These are phyloP conservation scores for Monodelphis domestica DNA, from an alignment of 2,797 vertebrate species.

Conservation along the genomic window DNA sequence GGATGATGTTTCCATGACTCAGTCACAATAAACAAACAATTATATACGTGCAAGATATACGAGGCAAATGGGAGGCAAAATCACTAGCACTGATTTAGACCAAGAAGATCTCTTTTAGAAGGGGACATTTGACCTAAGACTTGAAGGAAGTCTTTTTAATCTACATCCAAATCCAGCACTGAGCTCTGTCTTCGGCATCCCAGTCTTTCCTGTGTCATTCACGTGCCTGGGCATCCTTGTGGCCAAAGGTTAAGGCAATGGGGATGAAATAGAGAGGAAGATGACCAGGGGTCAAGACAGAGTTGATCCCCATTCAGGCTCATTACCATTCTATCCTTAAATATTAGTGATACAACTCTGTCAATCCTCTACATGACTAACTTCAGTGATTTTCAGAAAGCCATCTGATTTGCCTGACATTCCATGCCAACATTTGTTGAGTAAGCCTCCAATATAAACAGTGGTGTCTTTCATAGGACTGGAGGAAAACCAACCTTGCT, in stretches of 20 bases:
- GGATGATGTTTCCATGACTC: not conserved
- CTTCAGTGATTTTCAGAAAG: not conserved
- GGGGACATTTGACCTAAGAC: not conserved
- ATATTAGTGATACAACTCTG: not conserved
- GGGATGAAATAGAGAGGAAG: not conserved
- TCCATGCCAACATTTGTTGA: slow-evolving; percentile 15
- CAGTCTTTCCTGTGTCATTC: no score
- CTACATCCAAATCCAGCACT: not conserved
- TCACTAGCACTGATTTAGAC: not conserved
- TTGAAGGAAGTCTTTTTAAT: not conserved
- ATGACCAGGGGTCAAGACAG: not conserved
- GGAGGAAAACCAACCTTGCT: not conserved
- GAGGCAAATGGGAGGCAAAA: not conserved
- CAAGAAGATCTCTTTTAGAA: not conserved
- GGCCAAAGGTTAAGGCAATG: not conserved
- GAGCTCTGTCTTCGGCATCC: not conserved
- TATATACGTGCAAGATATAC: not conserved
- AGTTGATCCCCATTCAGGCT: not conserved
- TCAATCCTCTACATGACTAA: not conserved
- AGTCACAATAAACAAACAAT: not conserved
- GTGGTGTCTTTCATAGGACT: not conserved
- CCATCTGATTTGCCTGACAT: slow-evolving; percentile 28
- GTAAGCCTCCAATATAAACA: slow-evolving; percentile 23
- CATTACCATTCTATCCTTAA: not conserved
- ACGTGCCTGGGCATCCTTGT: no score